These are phyloP conservation scores for Propithecus perrieri DNA, from an alignment of 2,797 vertebrate species.

Conservation along the genomic window DNA sequence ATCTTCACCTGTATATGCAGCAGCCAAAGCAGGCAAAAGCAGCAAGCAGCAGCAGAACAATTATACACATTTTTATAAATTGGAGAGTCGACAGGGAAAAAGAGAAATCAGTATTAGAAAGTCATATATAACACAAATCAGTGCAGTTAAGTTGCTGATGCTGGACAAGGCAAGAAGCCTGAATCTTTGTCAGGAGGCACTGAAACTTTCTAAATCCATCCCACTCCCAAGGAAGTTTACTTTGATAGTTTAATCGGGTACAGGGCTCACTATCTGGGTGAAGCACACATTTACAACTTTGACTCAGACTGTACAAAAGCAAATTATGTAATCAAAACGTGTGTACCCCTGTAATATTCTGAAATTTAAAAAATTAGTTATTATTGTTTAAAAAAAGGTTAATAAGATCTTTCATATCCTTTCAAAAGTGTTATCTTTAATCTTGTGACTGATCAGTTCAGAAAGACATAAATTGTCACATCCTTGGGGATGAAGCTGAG, in stretches of 20 bases:
- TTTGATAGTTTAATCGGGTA: neutral
- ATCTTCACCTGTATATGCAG: conserved; percentile 93
- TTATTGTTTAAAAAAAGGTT: neutral
- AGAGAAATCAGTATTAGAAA: conserved; percentile 76
- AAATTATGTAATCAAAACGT: too few relatives aligned
- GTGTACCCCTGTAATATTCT: too few relatives aligned
- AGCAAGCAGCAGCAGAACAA: conserved; percentile 25
- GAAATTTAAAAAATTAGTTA: too few relatives aligned
- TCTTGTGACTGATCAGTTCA: neutral
- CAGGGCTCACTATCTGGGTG: too few relatives aligned
- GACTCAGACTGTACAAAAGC: too few relatives aligned
- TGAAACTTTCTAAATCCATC: neutral
- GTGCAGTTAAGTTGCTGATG: neutral
- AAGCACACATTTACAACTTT: too few relatives aligned
- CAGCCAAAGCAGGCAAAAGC: conserved; percentile 70
- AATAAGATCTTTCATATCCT: neutral
- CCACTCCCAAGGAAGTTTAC: neutral
- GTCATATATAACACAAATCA: conserved; percentile 8
- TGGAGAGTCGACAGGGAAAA: conserved; percentile 65
- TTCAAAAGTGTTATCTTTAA: neutral
- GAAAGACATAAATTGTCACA: neutral
- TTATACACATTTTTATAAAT: conserved; percentile 49
- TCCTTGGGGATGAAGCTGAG: neutral
- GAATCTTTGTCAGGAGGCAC: neutral
- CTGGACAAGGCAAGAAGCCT: neutral